Conservation (phyloP, 2,113 vertebrate species). For the Anhinga rufa region DNA sequence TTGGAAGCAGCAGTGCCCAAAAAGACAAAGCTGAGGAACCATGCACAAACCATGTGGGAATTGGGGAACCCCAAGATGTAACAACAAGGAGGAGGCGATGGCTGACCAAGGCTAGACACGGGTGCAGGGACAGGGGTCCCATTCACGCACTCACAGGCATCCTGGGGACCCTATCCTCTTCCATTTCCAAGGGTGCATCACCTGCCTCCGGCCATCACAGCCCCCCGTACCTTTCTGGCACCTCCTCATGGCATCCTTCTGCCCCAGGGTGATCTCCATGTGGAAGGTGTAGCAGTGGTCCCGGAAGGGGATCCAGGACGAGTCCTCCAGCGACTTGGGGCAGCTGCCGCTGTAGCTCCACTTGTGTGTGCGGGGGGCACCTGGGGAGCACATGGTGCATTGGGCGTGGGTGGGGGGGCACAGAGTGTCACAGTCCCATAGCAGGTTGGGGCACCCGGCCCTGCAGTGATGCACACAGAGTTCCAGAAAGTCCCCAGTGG, state of each 20-base stretch:
- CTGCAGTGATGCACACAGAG: neutral
- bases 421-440: too few relatives aligned
- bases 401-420: neutral
- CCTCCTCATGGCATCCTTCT: conserved; percentile 82
- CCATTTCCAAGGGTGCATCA: neutral
- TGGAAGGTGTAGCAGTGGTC: conserved; percentile 95
- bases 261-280: conserved; percentile 81
- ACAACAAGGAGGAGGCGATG: neutral
- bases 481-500: neutral
- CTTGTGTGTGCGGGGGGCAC: conserved; percentile 60
- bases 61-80: rapidly evolving
- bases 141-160: neutral
- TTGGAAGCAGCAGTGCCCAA: neutral
- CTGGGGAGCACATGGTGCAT: neutral
- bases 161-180: neutral
- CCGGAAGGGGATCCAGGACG: conserved; percentile 90
- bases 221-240: conserved; percentile 83
- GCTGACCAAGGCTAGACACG: neutral
- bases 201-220: neutral
- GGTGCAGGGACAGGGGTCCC: neutral
- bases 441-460: neutral
- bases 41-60: rapidly evolving
- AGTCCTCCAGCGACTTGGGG: conserved; percentile 81
- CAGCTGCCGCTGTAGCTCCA: conserved; percentile 84
- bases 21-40: neutral